A percentile compares a stretch with the other conserved stretches of the same genome.
These are phyloP conservation scores for Leucoraja ocellata DNA, from an alignment of 2,797 vertebrate genomes.

Conservation along the genomic window DNA sequence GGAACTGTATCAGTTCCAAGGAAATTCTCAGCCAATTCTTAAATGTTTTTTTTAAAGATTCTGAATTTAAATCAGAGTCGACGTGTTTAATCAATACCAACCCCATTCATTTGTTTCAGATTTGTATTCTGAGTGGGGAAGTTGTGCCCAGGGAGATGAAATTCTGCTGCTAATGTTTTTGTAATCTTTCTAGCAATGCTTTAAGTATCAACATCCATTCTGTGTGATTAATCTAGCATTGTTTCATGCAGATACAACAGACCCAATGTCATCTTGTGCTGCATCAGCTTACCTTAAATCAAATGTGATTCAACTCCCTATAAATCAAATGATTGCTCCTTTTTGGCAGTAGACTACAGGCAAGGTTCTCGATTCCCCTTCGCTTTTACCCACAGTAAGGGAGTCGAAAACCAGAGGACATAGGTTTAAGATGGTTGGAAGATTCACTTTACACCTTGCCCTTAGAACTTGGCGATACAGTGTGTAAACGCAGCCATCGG, in stretches of 20 bases:
- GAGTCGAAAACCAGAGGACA: too few relatives aligned
- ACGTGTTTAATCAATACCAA: neutral
- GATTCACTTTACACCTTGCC: too few relatives aligned
- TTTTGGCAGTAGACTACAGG: neutral
- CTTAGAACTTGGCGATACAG: too few relatives aligned
- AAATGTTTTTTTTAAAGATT: neutral
- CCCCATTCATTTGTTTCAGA: neutral
- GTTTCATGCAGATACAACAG: neutral
- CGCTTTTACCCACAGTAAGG: too few relatives aligned
- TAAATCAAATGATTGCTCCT: neutral
- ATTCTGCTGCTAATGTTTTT: neutral
- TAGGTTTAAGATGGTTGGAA: too few relatives aligned
- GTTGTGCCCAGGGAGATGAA: neutral
- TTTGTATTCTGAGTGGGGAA: neutral
- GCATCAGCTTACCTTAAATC: neutral
- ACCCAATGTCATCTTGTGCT: neutral
- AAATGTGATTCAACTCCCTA: neutral
- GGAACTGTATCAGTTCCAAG: neutral
- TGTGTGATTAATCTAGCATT: neutral
- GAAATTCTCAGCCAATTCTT: neutral
- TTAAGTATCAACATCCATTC: neutral
- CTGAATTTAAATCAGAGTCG: neutral
- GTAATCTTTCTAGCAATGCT: neutral
- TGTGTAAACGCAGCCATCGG: too few relatives aligned
- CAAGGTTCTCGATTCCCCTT: neutral